Evolutionary conservation across 2,797 vertebrate genomes (phyloP).

Genomic region (Rachycentron canadum): DNA sequence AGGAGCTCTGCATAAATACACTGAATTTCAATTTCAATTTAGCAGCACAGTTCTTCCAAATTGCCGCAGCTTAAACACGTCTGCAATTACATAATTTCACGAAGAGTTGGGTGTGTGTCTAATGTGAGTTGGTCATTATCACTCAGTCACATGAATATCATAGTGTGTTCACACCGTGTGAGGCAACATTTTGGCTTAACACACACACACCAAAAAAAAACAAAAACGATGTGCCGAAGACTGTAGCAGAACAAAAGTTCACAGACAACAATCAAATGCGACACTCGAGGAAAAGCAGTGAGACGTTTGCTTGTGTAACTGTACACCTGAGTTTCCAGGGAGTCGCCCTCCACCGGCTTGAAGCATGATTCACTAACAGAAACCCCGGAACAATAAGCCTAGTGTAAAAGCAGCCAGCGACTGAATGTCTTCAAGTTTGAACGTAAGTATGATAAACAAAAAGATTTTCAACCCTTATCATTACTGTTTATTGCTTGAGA

Average conservation of each 20-base stretch:
- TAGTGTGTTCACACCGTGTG: not conserved
- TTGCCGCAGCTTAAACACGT: slow-evolving; percentile 42
- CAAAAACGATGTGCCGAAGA: slow-evolving; percentile 1
- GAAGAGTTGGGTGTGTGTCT: slow-evolving; percentile 23
- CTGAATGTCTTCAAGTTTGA: slow-evolving; percentile 20
- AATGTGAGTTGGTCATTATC: slow-evolving; percentile 28
- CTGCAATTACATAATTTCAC: slow-evolving; percentile 42
- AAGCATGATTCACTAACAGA: slow-evolving; percentile 38
- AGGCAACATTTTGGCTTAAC: slow-evolving; percentile 7
- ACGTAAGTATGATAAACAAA: slow-evolving; percentile 2
- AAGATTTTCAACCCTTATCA: slow-evolving; percentile 11
- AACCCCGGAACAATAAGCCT: slow-evolving; percentile 40
- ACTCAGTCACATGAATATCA: slow-evolving; percentile 25
- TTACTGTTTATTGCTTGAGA: slow-evolving; percentile 42
- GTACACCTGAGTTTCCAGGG: slow-evolving; percentile 58
- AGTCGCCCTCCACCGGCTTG: slow-evolving; percentile 37
- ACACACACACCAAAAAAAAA: slow-evolving; percentile 51
- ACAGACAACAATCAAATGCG: slow-evolving; percentile 53
- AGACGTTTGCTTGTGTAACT: slow-evolving; percentile 57
- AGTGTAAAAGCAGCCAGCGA: slow-evolving; percentile 30
- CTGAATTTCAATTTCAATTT: slow-evolving; percentile 34
- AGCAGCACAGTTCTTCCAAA: slow-evolving; percentile 33
- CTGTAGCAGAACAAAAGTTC: slow-evolving; percentile 40
- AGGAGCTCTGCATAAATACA: slow-evolving; percentile 42
- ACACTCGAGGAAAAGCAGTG: slow-evolving; percentile 39